Evolutionary conservation across 2,888 invertebrate genomes (phyloP).

Genomic region (Hemithea aestivaria): DNA sequence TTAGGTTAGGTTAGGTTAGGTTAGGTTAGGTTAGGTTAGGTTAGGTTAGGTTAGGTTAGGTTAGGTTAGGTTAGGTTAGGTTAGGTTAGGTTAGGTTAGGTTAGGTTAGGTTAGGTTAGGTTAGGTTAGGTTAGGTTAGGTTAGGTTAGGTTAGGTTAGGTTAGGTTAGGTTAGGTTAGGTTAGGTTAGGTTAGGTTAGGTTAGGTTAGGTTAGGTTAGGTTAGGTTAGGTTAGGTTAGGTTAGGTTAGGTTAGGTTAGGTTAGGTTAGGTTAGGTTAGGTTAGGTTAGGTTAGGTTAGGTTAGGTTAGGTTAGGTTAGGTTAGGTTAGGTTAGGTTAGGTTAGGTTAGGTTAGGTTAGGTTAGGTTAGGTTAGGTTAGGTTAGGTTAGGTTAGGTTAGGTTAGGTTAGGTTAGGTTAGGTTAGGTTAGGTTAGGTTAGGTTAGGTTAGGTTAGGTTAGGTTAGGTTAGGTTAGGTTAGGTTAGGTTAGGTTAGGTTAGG

Average conservation of each 20-base stretch:
- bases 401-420: conserved; percentile 32
- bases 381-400: conserved; percentile 30
- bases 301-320: conserved; percentile 30
- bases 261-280: conserved; percentile 28
- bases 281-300: conserved; percentile 27
- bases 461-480: conserved; percentile 29
- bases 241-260: conserved; percentile 29
- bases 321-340: conserved; percentile 30
- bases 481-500: conserved; percentile 26
- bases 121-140: too few species aligned
- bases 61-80: too few species aligned
- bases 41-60: too few species aligned
- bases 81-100: too few species aligned
- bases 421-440: conserved; percentile 30
- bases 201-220: conserved; percentile 29
- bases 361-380: conserved; percentile 31
- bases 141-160: conserved; percentile 25
- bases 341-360: conserved; percentile 28
- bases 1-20: too few species aligned
- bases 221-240: conserved; percentile 30
- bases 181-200: conserved; percentile 29
- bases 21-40: too few species aligned
- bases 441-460: conserved; percentile 33
- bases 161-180: conserved; percentile 28
- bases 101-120: too few species aligned